Percentiles rank a stretch among this genome's conserved stretches.
phyloP scores from a whole-genome alignment of 2,888 invertebrate species.

The Uloborus plumipes region DNA sequence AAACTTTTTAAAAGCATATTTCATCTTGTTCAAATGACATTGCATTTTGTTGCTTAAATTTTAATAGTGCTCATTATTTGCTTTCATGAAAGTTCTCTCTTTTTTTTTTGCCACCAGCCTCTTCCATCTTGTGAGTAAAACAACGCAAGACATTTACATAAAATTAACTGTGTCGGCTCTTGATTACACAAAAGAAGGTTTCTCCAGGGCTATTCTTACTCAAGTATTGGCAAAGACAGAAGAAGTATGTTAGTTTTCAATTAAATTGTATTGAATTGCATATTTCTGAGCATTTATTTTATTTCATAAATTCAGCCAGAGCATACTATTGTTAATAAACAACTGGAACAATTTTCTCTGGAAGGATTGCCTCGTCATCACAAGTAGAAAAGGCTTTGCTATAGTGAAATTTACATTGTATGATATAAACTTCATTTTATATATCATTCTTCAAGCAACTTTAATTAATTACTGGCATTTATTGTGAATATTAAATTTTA shows the following conservation, averaged over 20 bases:
- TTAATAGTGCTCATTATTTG: slow-evolving; percentile 10
- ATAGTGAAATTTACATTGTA: too few relatives aligned
- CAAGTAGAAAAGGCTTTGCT: too few relatives aligned
- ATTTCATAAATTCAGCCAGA: too few relatives aligned
- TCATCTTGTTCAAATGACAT: slow-evolving; percentile 68
- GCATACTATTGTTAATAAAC: too few relatives aligned
- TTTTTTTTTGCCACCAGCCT: slow-evolving; percentile 75
- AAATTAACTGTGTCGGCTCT: slow-evolving; percentile 93
- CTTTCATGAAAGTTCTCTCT: slow-evolving; percentile 65
- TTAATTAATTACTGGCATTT: too few relatives aligned
- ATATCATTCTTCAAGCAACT: too few relatives aligned
- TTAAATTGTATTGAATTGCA: too few relatives aligned
- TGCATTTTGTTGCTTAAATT: slow-evolving; percentile 24
- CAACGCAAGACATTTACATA: slow-evolving; percentile 84
- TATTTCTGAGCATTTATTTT: too few relatives aligned
- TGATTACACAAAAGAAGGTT: slow-evolving; percentile 85
- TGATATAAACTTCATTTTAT: too few relatives aligned
- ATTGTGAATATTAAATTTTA: too few relatives aligned
- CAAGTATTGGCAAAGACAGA: slow-evolving; percentile 66
- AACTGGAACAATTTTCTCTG: too few relatives aligned
- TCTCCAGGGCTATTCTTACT: slow-evolving; percentile 65
- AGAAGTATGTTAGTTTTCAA: slow-evolving; percentile 42
- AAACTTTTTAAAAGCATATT: background rate
- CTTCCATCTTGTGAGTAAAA: slow-evolving; percentile 78
- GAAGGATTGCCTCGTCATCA: too few relatives aligned